Percentiles rank a stretch among this genome's conserved stretches.
These are phyloP conservation scores for Pempheris klunzingeri DNA, from an alignment of 2,797 vertebrate species.

Conservation along the genomic window DNA sequence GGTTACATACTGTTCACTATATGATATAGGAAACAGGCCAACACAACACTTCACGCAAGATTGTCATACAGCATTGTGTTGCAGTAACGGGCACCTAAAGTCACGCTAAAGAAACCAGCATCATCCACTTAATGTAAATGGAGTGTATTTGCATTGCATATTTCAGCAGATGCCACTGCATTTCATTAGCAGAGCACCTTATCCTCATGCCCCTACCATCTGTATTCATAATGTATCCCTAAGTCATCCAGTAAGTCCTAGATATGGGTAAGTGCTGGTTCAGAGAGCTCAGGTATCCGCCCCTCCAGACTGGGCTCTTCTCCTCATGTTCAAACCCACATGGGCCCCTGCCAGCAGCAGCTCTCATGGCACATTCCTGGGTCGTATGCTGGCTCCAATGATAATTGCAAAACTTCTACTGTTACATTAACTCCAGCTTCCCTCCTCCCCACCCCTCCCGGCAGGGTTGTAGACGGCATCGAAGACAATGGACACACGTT, in stretches of 20 bases:
- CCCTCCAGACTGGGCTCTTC: conserved; percentile 57
- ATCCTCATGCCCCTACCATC: conserved; percentile 60
- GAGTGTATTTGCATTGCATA: conserved; percentile 66
- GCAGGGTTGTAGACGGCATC: conserved; percentile 94
- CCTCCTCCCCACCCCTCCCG: conserved; percentile 35
- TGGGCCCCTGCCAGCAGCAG: conserved; percentile 68
- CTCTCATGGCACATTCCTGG: conserved; percentile 67
- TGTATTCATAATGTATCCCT: conserved; percentile 79
- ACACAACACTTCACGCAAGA: too few relatives aligned
- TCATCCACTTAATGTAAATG: conserved; percentile 55
- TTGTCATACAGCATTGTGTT: background rate
- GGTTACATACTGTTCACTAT: too few relatives aligned
- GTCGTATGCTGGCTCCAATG: conserved; percentile 49
- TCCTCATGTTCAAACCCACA: conserved; percentile 63
- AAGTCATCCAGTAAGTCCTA: conserved; percentile 59
- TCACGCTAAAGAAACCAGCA: conserved; percentile 39
- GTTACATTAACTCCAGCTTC: conserved; percentile 74
- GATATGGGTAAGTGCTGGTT: conserved; percentile 67
- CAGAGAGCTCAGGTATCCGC: conserved; percentile 70
- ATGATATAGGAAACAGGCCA: too few relatives aligned
- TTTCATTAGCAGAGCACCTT: conserved; percentile 65
- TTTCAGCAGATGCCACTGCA: conserved; percentile 67
- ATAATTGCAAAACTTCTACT: conserved; percentile 80
- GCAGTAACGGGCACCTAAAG: conserved; percentile 38
- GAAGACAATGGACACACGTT: conserved; percentile 91